Conservation (phyloP, 2,888 invertebrate genomes). For the Pristionchus fissidentatus region DNA sequence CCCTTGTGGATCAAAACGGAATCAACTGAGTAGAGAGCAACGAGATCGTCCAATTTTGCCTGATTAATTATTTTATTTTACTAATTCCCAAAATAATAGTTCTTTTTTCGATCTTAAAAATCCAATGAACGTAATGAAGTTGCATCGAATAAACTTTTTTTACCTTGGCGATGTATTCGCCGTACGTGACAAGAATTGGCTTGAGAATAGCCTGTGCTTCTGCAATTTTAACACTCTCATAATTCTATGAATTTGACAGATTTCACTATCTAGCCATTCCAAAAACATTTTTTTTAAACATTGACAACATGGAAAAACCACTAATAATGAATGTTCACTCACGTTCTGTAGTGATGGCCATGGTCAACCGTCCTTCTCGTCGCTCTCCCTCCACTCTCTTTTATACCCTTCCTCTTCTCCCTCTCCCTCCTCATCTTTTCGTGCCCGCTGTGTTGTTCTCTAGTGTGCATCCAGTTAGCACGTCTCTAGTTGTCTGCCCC, state of each 20-base stretch:
- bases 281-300: too few species aligned
- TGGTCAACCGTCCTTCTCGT: neutral
- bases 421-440: slow-evolving; percentile 4
- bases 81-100: neutral
- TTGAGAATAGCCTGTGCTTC: slow-evolving; percentile 4
- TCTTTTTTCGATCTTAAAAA: neutral
- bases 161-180: neutral
- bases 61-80: neutral
- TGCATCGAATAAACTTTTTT: neutral
- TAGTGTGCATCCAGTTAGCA: neutral
- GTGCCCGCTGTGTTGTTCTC: neutral
- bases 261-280: neutral
- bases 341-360: neutral
- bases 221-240: neutral
- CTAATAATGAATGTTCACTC: too few species aligned
- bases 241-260: neutral
- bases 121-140: neutral
- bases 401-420: slow-evolving; percentile 16
- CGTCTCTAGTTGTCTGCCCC: too few species aligned
- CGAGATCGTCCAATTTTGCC: neutral
- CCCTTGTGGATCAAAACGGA: slow-evolving; percentile 32
- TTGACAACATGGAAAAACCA: neutral
- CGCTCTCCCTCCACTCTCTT: neutral
- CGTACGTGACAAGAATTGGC: neutral
- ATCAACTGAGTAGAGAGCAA: neutral